Conservation (phyloP, 1,140 invertebrate genomes). For the roundworm (Caenorhabditis elegans) region DNA sequence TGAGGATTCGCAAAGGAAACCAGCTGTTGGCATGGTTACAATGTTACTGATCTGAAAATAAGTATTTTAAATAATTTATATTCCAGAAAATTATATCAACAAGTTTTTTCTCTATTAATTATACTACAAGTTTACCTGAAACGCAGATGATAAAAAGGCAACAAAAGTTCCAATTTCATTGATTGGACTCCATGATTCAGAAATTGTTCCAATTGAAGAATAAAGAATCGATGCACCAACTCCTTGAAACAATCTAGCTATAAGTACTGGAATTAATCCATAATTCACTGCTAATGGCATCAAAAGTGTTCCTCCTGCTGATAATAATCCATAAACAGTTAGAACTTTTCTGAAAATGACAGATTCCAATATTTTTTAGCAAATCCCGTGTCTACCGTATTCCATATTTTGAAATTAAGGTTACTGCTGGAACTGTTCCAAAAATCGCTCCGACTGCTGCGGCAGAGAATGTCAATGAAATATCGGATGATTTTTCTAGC, state of each 20-base stretch:
- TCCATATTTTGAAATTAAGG: neutral
- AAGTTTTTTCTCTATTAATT: too few species aligned
- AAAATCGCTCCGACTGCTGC: conserved; percentile 41
- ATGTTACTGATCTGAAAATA: conserved; percentile 17
- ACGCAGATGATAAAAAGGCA: conserved; percentile 36
- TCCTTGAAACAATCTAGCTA: conserved; percentile 38
- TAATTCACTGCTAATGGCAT: conserved; percentile 38
- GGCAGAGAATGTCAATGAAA: conserved; percentile 37
- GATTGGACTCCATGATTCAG: conserved; percentile 39
- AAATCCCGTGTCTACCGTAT: conserved; percentile 12
- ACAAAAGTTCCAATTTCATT: conserved; percentile 37
- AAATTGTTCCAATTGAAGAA: conserved; percentile 36
- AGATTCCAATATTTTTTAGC: neutral
- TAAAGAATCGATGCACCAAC: conserved; percentile 25
- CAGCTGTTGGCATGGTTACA: conserved; percentile 54
- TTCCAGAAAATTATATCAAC: neutral
- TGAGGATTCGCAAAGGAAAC: conserved; percentile 48
- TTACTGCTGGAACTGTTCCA: conserved; percentile 24
- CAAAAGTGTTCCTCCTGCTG: conserved; percentile 3
- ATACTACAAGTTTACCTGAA: too few species aligned
- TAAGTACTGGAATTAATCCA: conserved; percentile 32
- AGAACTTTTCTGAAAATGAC: neutral
- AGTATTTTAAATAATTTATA: neutral
- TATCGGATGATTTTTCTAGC: conserved; percentile 34
- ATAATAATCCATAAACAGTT: neutral